Conservation (phyloP, 2,888 invertebrate species). For the Liopterus haemorrhoidalis region DNA sequence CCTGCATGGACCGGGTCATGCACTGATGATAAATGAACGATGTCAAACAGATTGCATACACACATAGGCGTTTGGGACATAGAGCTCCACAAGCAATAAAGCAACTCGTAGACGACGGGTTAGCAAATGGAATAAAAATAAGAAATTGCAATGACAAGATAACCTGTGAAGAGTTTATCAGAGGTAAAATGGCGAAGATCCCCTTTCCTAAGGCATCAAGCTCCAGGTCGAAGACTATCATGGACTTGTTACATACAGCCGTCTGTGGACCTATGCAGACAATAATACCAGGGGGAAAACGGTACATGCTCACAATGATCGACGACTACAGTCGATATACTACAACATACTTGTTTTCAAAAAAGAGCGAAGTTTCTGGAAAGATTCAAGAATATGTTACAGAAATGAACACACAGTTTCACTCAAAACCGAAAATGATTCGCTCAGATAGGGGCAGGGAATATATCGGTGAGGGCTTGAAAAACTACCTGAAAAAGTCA, state of each 20-base stretch:
- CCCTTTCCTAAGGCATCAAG: too few relatives aligned
- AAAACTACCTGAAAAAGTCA: constrained; percentile 25
- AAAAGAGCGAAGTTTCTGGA: constrained; percentile 29
- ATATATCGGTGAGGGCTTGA: constrained; percentile 28
- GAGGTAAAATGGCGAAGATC: too few relatives aligned
- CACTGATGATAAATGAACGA: too few relatives aligned
- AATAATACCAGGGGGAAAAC: constrained; percentile 28
- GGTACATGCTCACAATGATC: constrained; percentile 35
- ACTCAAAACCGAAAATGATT: constrained; percentile 23
- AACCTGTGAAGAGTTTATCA: too few relatives aligned
- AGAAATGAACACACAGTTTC: constrained; percentile 16
- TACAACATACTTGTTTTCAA: constrained; percentile 26
- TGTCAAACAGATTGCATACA: too few relatives aligned
- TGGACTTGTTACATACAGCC: constrained; percentile 34
- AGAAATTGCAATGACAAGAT: too few relatives aligned
- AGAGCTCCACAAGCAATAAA: too few relatives aligned
- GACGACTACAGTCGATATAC: constrained; percentile 36
- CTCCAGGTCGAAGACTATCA: constrained; percentile 8
- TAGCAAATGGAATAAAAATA: too few relatives aligned
- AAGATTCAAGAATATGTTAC: constrained; percentile 23
- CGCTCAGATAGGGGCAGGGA: constrained; percentile 32
- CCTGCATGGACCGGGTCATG: too few relatives aligned
- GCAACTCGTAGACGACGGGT: too few relatives aligned
- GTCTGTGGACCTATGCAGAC: constrained; percentile 37
- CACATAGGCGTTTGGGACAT: too few relatives aligned